phyloP scores from a whole-genome alignment of 2,888 invertebrate species.

The Troides aeacus region DNA sequence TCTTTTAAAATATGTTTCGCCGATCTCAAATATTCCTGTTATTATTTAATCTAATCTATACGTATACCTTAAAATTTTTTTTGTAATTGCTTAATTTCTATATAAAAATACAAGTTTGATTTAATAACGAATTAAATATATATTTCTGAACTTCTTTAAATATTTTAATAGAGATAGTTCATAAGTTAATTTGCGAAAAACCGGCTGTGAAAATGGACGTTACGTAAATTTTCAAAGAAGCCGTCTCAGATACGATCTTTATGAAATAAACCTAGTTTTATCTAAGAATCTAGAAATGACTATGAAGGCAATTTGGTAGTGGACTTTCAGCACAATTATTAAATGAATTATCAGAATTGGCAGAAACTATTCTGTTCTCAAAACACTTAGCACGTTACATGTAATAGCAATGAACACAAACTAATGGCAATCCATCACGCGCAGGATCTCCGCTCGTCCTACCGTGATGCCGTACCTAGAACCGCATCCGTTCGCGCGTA shows the following conservation, averaged over 20 bases:
- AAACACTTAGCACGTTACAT: constrained; percentile 9
- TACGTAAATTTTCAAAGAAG: constrained; percentile 13
- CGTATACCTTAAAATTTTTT: background rate
- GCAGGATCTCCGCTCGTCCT: constrained; percentile 74
- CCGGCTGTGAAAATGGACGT: constrained; percentile 15
- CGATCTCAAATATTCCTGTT: constrained; percentile 16
- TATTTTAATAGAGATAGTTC: constrained; percentile 1
- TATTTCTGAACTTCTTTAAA: background rate
- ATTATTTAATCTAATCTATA: constrained; percentile 17
- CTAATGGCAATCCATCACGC: constrained; percentile 59
- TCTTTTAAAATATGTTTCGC: constrained; percentile 18
- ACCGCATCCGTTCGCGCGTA: constrained; percentile 37
- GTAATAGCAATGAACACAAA: constrained; percentile 15
- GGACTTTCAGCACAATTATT: background rate
- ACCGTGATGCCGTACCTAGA: constrained; percentile 71
- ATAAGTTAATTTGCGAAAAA: constrained; percentile 20
- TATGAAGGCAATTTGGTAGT: background rate
- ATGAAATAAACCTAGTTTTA: background rate
- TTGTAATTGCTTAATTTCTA: constrained; percentile 24
- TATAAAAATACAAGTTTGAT: constrained; percentile 17
- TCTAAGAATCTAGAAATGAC: background rate
- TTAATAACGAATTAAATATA: constrained; percentile 10
- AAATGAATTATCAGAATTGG: background rate
- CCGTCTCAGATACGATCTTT: constrained; percentile 18
- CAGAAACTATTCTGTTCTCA: constrained; percentile 11